A percentile compares a stretch with the other conserved stretches of the same genome.
These are phyloP conservation scores for Centrocercus urophasianus DNA, from an alignment of 2,113 vertebrate species.

Conservation along the genomic window DNA sequence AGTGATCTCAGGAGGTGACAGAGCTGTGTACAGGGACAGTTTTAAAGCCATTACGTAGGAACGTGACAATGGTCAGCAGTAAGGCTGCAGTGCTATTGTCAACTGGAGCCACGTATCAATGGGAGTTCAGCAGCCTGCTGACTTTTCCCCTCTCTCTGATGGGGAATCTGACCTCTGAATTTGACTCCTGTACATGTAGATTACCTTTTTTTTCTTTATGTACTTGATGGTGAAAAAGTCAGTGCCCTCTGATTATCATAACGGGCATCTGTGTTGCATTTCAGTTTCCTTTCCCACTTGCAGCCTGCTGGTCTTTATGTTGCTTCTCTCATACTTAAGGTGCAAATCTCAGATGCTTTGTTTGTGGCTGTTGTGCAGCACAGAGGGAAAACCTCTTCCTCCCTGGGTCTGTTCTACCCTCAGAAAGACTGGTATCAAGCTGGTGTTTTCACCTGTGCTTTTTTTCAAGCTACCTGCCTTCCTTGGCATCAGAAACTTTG, in stretches of 20 bases:
- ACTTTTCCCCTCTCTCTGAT: accelerated
- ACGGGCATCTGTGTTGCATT: not conserved
- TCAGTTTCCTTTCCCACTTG: not conserved
- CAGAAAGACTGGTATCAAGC: conserved; percentile 7
- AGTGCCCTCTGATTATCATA: accelerated
- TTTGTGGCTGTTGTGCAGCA: not conserved
- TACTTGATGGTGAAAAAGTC: not conserved
- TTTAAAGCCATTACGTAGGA: not conserved
- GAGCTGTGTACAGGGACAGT: not conserved
- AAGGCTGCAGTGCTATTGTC: accelerated
- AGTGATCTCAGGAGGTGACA: not conserved
- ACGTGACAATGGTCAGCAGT: not conserved
- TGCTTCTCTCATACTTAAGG: accelerated
- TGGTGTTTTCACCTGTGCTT: not conserved
- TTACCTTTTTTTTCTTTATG: not conserved
- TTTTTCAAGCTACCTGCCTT: not conserved
- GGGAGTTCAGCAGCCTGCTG: not conserved
- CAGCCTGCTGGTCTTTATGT: not conserved
- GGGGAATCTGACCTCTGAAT: not conserved
- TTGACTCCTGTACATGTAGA: not conserved
- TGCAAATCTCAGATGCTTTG: not conserved
- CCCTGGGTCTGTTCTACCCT: not conserved
- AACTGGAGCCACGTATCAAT: accelerated
- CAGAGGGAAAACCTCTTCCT: not conserved
- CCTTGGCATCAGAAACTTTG: conserved; percentile 8